A percentile compares a stretch with the other conserved stretches of the same genome.
phyloP scores from a whole-genome alignment of 92 coral and sea anemone genomes.

The Umimayanthus kanabou region DNA sequence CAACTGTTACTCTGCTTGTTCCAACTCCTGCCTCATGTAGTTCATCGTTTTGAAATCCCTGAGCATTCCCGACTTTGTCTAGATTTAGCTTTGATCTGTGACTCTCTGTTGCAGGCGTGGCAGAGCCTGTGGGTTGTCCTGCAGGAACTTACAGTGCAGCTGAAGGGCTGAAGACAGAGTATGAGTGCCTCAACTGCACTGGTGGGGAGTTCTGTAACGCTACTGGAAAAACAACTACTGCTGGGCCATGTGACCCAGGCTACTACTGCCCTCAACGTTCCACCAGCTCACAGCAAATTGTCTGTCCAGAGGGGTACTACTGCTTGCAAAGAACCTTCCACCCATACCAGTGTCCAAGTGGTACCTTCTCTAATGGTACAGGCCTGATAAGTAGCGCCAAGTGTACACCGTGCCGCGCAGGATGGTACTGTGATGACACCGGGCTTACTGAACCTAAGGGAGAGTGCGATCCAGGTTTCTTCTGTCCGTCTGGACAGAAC shows the following conservation, averaged over 20 bases:
- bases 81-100: background rate
- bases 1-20: too few relatives aligned
- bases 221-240: constrained; percentile 81
- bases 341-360: constrained; percentile 83
- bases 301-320: constrained; percentile 86
- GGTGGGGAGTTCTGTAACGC: constrained; percentile 94
- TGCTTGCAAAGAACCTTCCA: constrained; percentile 75
- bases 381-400: constrained; percentile 63
- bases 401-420: constrained; percentile 76
- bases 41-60: too few relatives aligned
- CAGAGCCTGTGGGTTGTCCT: constrained; percentile 84
- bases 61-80: background rate
- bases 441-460: constrained; percentile 84
- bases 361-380: constrained; percentile 83
- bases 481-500: constrained; percentile 82
- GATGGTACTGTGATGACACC: constrained; percentile 85
- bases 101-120: constrained; percentile 62
- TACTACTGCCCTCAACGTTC: constrained; percentile 87
- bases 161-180: constrained; percentile 60
- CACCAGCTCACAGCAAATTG: constrained; percentile 60
- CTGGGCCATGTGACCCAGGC: constrained; percentile 86
- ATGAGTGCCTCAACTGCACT: constrained; percentile 87
- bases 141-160: constrained; percentile 80
- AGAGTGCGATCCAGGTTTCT: constrained; percentile 78
- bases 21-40: too few relatives aligned